A percentile compares a stretch with the other conserved stretches of the same genome.
Conservation (phyloP, 2,888 invertebrate species). For the Lymantria monacha region DNA sequence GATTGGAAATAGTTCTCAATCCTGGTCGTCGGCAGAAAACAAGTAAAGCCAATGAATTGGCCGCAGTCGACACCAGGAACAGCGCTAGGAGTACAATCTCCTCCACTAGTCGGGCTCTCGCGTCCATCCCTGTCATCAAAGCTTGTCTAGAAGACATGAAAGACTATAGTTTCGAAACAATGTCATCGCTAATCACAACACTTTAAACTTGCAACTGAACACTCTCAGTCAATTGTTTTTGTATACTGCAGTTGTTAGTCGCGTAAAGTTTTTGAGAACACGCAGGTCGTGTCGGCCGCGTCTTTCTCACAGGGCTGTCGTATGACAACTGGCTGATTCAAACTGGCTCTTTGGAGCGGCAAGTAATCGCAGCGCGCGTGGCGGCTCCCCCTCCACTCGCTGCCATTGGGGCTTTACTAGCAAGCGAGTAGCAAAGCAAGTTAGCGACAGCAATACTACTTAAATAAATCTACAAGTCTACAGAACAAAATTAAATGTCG, state of each 20-base stretch:
- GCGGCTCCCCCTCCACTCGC: slow-evolving; percentile 41
- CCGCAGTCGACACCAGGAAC: slow-evolving; percentile 85
- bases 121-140: slow-evolving; percentile 76
- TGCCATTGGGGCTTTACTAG: slow-evolving; percentile 26
- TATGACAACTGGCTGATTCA: slow-evolving; percentile 64
- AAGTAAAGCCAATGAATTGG: slow-evolving; percentile 87
- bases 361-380: slow-evolving; percentile 44
- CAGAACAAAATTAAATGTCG: slow-evolving; percentile 27
- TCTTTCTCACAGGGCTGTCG: slow-evolving; percentile 74
- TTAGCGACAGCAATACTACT: slow-evolving; percentile 30
- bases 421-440: not conserved
- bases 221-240: slow-evolving; percentile 62
- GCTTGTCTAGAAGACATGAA: slow-evolving; percentile 73
- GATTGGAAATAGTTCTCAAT: slow-evolving; percentile 89
- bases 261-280: slow-evolving; percentile 79
- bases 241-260: slow-evolving; percentile 71
- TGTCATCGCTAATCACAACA: slow-evolving; percentile 76
- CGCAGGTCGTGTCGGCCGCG: slow-evolving; percentile 67
- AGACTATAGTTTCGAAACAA: slow-evolving; percentile 63
- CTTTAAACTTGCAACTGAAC: slow-evolving; percentile 65
- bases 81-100: slow-evolving; percentile 77
- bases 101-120: slow-evolving; percentile 72
- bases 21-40: slow-evolving; percentile 88
- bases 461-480: slow-evolving; percentile 27
- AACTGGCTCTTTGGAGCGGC: slow-evolving; percentile 9